Conservation (phyloP, 2,113 vertebrate species). For the Takifugu bimaculatus region DNA sequence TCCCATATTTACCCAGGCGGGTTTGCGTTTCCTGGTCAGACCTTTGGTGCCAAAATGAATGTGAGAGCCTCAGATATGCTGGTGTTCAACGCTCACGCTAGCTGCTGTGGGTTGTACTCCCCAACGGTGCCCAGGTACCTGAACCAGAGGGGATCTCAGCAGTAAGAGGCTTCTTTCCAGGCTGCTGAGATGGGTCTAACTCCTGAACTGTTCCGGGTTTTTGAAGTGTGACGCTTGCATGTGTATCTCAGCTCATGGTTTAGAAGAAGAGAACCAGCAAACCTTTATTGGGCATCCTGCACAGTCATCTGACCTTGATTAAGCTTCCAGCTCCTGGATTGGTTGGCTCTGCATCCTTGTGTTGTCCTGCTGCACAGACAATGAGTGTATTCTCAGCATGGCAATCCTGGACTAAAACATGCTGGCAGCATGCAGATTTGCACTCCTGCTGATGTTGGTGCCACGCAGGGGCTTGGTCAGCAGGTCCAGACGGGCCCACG, state of each 20-base stretch:
- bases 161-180: too few species aligned
- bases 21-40: slow-evolving; percentile 10
- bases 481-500: too few species aligned
- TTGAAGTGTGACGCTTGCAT: slow-evolving; percentile 4
- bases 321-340: slow-evolving; percentile 13
- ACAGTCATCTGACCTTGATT: slow-evolving; percentile 52
- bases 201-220: neutral
- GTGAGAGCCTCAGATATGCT: slow-evolving; percentile 11
- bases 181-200: too few species aligned
- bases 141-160: too few species aligned
- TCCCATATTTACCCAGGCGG: neutral
- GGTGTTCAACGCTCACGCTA: slow-evolving; percentile 14
- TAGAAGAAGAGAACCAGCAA: slow-evolving; percentile 9
- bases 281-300: neutral
- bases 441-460: slow-evolving; percentile 37
- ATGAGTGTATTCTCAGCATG: slow-evolving; percentile 38
- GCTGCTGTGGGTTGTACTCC: neutral
- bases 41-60: slow-evolving; percentile 34
- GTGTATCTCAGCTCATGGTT: neutral
- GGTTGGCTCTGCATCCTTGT: slow-evolving; percentile 6
- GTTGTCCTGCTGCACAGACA: slow-evolving; percentile 28
- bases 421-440: slow-evolving; percentile 17
- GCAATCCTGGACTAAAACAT: slow-evolving; percentile 24
- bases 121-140: slow-evolving; percentile 16
- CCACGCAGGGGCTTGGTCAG: slow-evolving; percentile 49